Conservation (phyloP, 2,888 invertebrate species). For the Corbicula japonica region DNA sequence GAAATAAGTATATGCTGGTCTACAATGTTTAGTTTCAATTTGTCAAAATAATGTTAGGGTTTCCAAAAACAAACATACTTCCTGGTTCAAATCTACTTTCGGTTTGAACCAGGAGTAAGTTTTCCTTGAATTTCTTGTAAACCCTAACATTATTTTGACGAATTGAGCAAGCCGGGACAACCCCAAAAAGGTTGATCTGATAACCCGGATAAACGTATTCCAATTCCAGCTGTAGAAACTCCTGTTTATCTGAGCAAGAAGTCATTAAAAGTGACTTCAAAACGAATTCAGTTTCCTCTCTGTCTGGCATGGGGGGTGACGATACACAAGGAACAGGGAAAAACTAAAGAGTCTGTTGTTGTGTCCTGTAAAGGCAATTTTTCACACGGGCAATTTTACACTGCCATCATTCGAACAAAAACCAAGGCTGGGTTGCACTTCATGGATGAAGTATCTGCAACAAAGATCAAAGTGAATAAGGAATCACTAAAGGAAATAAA, state of each 20-base stretch:
- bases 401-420: conserved; percentile 41
- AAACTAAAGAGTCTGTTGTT: conserved; percentile 45
- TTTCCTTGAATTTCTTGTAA: too few species aligned
- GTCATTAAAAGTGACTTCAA: conserved; percentile 34
- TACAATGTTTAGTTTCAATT: too few species aligned
- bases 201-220: too few species aligned
- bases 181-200: too few species aligned
- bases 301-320: conserved; percentile 47
- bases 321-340: conserved; percentile 55
- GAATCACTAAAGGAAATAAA: conserved; percentile 19
- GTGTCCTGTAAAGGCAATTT: conserved; percentile 33
- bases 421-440: conserved; percentile 27
- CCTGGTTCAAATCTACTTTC: too few species aligned
- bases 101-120: too few species aligned
- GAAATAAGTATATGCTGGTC: too few species aligned
- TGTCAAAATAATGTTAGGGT: too few species aligned
- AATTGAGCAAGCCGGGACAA: too few species aligned
- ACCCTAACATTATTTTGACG: too few species aligned
- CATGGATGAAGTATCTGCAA: conserved; percentile 9
- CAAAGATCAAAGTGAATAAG: conserved; percentile 35
- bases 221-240: conserved; percentile 26
- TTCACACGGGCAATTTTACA: conserved; percentile 37
- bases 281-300: conserved; percentile 48
- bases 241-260: conserved; percentile 28
- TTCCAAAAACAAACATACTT: too few species aligned